Evolutionary conservation across 2,113 vertebrate species (phyloP), one percentile per base, ranked within the genome.

Genomic region (Uria lomvia): DNA sequence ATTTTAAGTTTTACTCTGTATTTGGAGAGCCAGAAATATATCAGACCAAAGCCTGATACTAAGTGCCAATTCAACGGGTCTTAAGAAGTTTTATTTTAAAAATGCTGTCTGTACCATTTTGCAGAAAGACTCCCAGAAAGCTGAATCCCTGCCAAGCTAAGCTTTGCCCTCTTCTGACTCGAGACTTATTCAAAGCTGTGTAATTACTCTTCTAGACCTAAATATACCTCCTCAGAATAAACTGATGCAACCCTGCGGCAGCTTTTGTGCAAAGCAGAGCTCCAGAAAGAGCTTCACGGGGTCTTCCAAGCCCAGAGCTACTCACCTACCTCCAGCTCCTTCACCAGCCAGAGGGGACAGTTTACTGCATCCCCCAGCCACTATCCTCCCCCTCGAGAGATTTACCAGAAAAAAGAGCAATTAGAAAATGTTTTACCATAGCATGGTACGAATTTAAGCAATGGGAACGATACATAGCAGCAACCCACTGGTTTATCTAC

Each of bases 181-280:
- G 19, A 94, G 91, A 91, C 81, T 94, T 94, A 88, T 34, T 92
- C 92, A 95, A 89, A 94, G 86, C 92, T 74, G 67, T 80, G 34
- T 79, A 95, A 95, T 96, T 95, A 96, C 79, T 66, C 90, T 81
- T 81, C 45, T 50, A 92, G 92, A 60, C 81, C 83, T 91, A 97
- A 97, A 96, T 96, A 95, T 74, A 97, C 50, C 63, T 88, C 32
- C 85, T 85, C 59, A 83, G 89, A 95, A 96, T 66, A 96, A 95
- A 95, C 84, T 2, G 5, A 50, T 55, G 55, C 67, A 87, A 70
- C 45, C 62, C 58, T 90, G 68, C 1, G 1, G 18, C 66, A 93
- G 80, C 47, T 90, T 91, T 55, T 75, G 62, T 79, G 70, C 75
- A 38, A 30, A 85, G 27, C 1, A 1, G 42, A 32, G 47, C 15